Evolutionary conservation across 2,888 invertebrate genomes (phyloP).

Genomic region (Scaptomyza cyrtandrae): DNA sequence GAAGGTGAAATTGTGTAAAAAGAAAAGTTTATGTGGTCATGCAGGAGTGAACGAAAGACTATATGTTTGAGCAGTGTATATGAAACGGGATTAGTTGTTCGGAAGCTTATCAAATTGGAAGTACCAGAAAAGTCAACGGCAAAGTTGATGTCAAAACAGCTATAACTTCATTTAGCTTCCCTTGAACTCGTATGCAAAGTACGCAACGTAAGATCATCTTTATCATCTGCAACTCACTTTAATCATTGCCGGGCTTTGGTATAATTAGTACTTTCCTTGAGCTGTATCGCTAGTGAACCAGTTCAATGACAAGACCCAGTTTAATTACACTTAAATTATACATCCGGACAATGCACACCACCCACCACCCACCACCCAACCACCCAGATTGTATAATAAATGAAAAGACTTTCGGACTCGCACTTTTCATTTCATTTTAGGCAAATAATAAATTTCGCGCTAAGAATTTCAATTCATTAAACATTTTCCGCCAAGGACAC

Average conservation of each 20-base stretch:
- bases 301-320: slow-evolving; percentile 42
- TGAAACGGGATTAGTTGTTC: slow-evolving; percentile 30
- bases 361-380: slow-evolving; percentile 1
- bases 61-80: slow-evolving; percentile 5
- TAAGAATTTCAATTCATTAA: slow-evolving; percentile 78
- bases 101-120: slow-evolving; percentile 28
- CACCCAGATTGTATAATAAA: slow-evolving; percentile 46
- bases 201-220: slow-evolving; percentile 27
- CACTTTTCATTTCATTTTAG: slow-evolving; percentile 77
- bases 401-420: slow-evolving; percentile 41
- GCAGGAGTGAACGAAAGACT: slow-evolving; percentile 47
- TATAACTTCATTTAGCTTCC: not conserved
- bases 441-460: slow-evolving; percentile 74
- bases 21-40: slow-evolving; percentile 68
- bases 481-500: slow-evolving; percentile 62
- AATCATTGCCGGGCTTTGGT: slow-evolving; percentile 28
- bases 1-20: slow-evolving; percentile 71
- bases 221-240: slow-evolving; percentile 23
- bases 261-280: slow-evolving; percentile 46
- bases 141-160: slow-evolving; percentile 9
- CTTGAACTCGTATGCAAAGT: slow-evolving; percentile 33
- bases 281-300: slow-evolving; percentile 2
- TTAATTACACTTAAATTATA: slow-evolving; percentile 70
- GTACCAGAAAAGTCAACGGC: slow-evolving; percentile 5
- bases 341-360: slow-evolving; percentile 47